phyloP scores from a whole-genome alignment of 2,113 vertebrate species.

The pig (Sus scrofa) region T2T-Sscrofa CM000822.6:58449001-58449500 shows the following conservation, averaged over 20 bases:
- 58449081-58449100: not conserved
- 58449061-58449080: no score
- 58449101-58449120: not conserved
- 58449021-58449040: not conserved
- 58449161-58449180: not conserved
- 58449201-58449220: not conserved
- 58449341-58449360: not conserved
- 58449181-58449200: not conserved
- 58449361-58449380: conserved; percentile 14
- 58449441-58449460: not conserved
- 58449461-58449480: not conserved
- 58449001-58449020: not conserved
- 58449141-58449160: not conserved
- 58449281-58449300: not conserved
- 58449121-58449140: not conserved
- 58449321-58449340: not conserved
- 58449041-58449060: not conserved
- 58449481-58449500: not conserved
- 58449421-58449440: not conserved
- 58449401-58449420: not conserved
- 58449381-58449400: not conserved
- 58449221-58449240: not conserved
- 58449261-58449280: not conserved
- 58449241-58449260: not conserved
- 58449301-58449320: not conserved